Conservation (phyloP, 2,888 invertebrate species). For the Panorpa germanica region DNA sequence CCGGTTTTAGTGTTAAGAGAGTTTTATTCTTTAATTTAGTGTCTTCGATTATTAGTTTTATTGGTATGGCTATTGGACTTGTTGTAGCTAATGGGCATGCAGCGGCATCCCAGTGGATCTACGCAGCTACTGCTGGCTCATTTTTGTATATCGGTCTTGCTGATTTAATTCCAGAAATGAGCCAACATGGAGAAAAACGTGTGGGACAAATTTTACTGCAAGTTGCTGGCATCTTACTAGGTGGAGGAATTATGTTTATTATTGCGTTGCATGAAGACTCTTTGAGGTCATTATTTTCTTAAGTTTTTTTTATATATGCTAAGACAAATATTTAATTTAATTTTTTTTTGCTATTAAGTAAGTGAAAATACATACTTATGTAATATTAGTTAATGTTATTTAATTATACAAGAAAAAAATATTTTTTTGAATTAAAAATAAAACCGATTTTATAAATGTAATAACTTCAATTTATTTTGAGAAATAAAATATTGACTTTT, state of each 20-base stretch:
- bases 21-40: constrained; percentile 56
- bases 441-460: constrained; percentile 1
- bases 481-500: constrained; percentile 3
- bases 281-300: constrained; percentile 9
- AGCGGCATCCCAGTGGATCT: constrained; percentile 54
- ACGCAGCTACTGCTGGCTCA: constrained; percentile 60
- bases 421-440: constrained; percentile 1
- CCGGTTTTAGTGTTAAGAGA: constrained; percentile 50
- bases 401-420: too few relatives aligned
- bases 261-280: constrained; percentile 52
- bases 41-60: constrained; percentile 55
- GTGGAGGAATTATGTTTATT: constrained; percentile 51
- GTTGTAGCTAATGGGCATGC: constrained; percentile 50
- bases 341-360: too few relatives aligned
- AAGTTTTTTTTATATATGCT: constrained; percentile 2
- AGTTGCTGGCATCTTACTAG: constrained; percentile 41
- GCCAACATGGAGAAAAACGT: constrained; percentile 30
- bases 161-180: constrained; percentile 51
- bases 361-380: too few relatives aligned
- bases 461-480: background rate
- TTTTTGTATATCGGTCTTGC: constrained; percentile 67
- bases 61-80: constrained; percentile 58
- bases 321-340: background rate
- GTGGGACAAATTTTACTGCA: constrained; percentile 38
- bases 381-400: too few relatives aligned